Conservation (phyloP, 2,888 invertebrate species). For the Watsonalla binaria region DNA sequence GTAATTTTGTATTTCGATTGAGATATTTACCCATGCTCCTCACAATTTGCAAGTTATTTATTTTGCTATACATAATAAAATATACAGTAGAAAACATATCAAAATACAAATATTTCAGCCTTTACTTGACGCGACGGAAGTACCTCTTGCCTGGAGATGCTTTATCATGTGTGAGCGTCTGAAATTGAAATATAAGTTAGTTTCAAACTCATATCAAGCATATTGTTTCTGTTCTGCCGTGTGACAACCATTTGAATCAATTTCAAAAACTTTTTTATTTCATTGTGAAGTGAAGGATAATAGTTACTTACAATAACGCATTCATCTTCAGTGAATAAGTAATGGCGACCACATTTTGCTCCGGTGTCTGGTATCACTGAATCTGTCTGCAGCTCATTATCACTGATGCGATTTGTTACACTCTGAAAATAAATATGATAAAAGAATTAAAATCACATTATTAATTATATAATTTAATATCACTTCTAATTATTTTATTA, state of each 20-base stretch:
- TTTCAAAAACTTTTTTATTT: too few relatives aligned
- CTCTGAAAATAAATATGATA: conserved; percentile 62
- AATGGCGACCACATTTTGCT: conserved; percentile 56
- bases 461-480: too few relatives aligned
- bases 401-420: conserved; percentile 71
- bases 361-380: conserved; percentile 57
- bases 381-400: conserved; percentile 65
- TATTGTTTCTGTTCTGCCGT: conserved; percentile 19
- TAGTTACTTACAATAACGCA: conserved; percentile 56
- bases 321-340: conserved; percentile 60
- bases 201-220: too few relatives aligned
- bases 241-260: too few relatives aligned
- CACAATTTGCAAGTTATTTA: too few relatives aligned
- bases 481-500: too few relatives aligned
- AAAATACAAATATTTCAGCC: not conserved
- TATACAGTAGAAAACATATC: not conserved
- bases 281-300: too few relatives aligned
- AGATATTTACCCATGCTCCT: too few relatives aligned
- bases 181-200: conserved; percentile 37
- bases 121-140: conserved; percentile 65
- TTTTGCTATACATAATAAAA: not conserved
- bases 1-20: not conserved
- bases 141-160: conserved; percentile 75
- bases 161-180: conserved; percentile 79
- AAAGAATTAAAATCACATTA: too few relatives aligned